Evolutionary conservation across 2,888 invertebrate species (phyloP).

Genomic region (Spodoptera littoralis): DNA sequence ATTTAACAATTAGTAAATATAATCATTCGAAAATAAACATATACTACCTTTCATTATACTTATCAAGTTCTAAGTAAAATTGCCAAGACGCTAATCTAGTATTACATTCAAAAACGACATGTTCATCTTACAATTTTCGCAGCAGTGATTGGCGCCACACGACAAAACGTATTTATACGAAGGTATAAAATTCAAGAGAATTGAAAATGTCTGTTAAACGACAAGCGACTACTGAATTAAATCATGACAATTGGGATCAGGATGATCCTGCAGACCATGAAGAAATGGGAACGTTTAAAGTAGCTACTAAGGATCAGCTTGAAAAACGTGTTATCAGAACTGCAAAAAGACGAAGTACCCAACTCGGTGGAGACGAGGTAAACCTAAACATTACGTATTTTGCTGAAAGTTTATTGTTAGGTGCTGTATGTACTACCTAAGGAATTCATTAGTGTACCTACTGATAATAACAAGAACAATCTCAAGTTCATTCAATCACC

Average conservation of each 20-base stretch:
- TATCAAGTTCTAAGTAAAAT: slow-evolving; percentile 1
- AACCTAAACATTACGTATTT: slow-evolving; percentile 3
- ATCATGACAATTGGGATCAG: slow-evolving; percentile 95
- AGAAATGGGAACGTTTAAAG: slow-evolving; percentile 92
- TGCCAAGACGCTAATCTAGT: slow-evolving; percentile 14
- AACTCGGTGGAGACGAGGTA: slow-evolving; percentile 61
- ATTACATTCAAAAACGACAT: slow-evolving; percentile 31
- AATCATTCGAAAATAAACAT: too few species aligned
- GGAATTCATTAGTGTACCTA: too few species aligned
- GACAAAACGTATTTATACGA: slow-evolving; percentile 19
- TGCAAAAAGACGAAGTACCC: slow-evolving; percentile 90
- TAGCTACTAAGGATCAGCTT: slow-evolving; percentile 91
- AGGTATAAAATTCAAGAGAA: slow-evolving; percentile 7
- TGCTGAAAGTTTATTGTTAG: not conserved
- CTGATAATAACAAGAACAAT: too few species aligned
- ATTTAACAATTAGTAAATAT: too few species aligned
- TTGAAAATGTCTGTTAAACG: slow-evolving; percentile 92
- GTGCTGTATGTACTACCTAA: too few species aligned
- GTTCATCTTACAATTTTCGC: slow-evolving; percentile 40
- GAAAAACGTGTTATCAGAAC: slow-evolving; percentile 93
- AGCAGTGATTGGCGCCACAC: slow-evolving; percentile 45
- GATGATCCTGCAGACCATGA: slow-evolving; percentile 91
- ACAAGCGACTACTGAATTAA: slow-evolving; percentile 92
- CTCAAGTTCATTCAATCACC: too few species aligned
- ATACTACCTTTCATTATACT: too few species aligned